These are phyloP conservation scores for Lasioglossum zephyrum DNA, from an alignment of 2,888 invertebrate species.

Conservation along the genomic window DNA sequence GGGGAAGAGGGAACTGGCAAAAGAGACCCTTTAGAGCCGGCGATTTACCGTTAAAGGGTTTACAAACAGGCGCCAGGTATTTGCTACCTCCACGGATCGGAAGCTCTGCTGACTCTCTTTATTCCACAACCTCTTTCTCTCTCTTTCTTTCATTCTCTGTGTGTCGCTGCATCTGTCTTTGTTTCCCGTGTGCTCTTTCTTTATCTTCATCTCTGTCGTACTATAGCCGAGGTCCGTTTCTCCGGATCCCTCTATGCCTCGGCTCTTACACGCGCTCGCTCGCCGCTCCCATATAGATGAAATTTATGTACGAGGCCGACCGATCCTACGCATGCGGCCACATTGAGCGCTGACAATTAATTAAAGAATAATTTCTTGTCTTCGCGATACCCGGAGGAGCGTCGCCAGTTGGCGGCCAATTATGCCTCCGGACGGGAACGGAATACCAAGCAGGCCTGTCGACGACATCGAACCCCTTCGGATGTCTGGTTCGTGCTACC, in stretches of 20 bases:
- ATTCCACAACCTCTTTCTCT: not conserved
- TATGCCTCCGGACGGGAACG: constrained; percentile 81
- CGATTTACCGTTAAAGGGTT: constrained; percentile 71
- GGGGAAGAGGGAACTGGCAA: constrained; percentile 44
- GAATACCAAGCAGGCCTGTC: constrained; percentile 82
- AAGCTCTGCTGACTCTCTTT: constrained; percentile 45
- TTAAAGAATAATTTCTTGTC: constrained; percentile 85
- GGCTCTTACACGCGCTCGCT: constrained; percentile 53
- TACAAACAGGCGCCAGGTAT: constrained; percentile 72
- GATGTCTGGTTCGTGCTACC: constrained; percentile 47
- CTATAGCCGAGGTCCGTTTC: constrained; percentile 21
- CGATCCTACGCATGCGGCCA: constrained; percentile 74
- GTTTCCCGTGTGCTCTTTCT: constrained; percentile 2
- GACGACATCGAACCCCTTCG: constrained; percentile 60
- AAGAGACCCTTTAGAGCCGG: constrained; percentile 61
- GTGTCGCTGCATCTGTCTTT: not conserved
- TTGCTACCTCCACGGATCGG: constrained; percentile 66
- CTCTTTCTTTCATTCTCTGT: not conserved
- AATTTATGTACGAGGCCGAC: constrained; percentile 70
- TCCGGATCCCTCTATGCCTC: constrained; percentile 32
- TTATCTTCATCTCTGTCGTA: constrained; percentile 20
- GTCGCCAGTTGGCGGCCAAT: constrained; percentile 83
- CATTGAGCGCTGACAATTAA: constrained; percentile 82
- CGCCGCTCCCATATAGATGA: constrained; percentile 72
- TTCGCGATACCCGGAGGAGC: constrained; percentile 80